Percentiles rank a stretch among this genome's conserved stretches.
Evolutionary conservation across 2,797 vertebrate species (phyloP).

Genomic region (Nannoperca australis): DNA sequence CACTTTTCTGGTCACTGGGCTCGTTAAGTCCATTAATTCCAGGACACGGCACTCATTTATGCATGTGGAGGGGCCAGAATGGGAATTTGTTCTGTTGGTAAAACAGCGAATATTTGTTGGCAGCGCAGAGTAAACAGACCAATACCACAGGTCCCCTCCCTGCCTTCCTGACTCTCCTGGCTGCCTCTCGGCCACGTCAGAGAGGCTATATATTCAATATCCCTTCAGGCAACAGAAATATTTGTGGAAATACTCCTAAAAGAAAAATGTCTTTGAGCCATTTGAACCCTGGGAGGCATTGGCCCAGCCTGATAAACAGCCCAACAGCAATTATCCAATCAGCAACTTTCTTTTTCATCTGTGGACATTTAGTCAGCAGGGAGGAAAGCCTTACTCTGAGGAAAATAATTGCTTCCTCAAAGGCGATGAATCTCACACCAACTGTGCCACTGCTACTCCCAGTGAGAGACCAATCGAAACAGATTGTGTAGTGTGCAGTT

Average conservation of each 20-base stretch:
- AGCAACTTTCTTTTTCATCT: constrained; percentile 67
- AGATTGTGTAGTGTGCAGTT: constrained; percentile 20
- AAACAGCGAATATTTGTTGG: constrained; percentile 87
- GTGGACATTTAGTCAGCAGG: constrained; percentile 55
- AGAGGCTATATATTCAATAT: constrained; percentile 39
- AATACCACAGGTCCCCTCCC: constrained; percentile 68
- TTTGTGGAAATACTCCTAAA: constrained; percentile 41
- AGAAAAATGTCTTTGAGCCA: constrained; percentile 59
- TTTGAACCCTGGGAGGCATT: constrained; percentile 35
- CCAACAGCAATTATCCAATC: constrained; percentile 62
- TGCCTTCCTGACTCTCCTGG: constrained; percentile 61
- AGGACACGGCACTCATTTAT: constrained; percentile 86
- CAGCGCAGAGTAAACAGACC: constrained; percentile 82
- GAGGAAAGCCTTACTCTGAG: constrained; percentile 51
- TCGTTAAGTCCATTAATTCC: constrained; percentile 89
- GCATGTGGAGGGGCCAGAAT: constrained; percentile 82
- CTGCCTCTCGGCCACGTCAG: constrained; percentile 42
- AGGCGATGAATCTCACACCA: constrained; percentile 59
- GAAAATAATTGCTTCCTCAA: constrained; percentile 64
- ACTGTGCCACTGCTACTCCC: constrained; percentile 43
- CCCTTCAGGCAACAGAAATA: constrained; percentile 37
- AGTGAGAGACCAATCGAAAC: constrained; percentile 41
- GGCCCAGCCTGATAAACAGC: constrained; percentile 58
- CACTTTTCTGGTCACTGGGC: constrained; percentile 86
- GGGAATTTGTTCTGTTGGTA: constrained; percentile 88